Conservation (phyloP, 1,140 invertebrate genomes). For the Agrypnia vestita region DNA sequence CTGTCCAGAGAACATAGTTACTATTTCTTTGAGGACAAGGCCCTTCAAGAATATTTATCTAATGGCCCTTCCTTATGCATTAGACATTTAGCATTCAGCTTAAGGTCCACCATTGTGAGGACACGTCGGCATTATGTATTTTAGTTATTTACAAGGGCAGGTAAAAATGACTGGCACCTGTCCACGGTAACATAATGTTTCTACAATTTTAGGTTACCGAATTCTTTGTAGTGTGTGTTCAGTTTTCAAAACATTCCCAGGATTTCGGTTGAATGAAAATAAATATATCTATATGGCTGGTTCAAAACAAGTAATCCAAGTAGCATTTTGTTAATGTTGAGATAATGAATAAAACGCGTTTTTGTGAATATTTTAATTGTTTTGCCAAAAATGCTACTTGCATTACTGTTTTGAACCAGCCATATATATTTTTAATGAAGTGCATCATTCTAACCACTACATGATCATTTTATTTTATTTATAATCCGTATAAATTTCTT, state of each 20-base stretch:
- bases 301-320: too few species aligned
- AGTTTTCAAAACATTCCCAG: background rate
- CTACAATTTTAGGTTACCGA: background rate
- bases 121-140: slow-evolving; percentile 1
- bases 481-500: too few species aligned
- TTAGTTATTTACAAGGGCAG: slow-evolving; percentile 14
- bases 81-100: too few species aligned
- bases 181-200: slow-evolving; percentile 13
- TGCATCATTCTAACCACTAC: too few species aligned
- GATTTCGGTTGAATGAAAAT: background rate
- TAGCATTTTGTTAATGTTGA: too few species aligned
- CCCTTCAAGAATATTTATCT: background rate
- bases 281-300: background rate
- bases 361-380: too few species aligned
- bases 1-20: background rate
- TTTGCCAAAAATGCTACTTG: too few species aligned
- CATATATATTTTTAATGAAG: too few species aligned
- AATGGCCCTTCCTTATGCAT: background rate
- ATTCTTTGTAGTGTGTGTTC: background rate
- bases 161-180: slow-evolving; percentile 28
- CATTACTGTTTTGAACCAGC: too few species aligned
- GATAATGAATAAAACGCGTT: too few species aligned
- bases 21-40: background rate
- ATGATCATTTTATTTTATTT: too few species aligned
- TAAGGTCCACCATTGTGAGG: background rate